A percentile compares a stretch with the other conserved stretches of the same genome.
Evolutionary conservation across 2,797 vertebrate genomes (phyloP).

Genomic region (Sandelia bainsii): DNA sequence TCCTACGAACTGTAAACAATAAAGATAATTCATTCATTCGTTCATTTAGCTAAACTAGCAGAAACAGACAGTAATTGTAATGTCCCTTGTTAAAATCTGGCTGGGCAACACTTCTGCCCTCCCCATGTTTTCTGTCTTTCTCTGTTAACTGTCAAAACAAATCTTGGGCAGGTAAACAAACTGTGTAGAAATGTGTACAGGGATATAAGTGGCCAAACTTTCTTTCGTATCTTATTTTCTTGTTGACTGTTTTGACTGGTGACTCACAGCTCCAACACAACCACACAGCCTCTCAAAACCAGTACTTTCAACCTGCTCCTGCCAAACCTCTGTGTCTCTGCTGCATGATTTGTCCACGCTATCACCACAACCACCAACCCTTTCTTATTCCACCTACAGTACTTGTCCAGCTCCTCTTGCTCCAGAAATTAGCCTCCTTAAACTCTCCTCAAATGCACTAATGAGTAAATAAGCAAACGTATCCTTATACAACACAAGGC

Average conservation of each 20-base stretch:
- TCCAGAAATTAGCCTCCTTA: not conserved
- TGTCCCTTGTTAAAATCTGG: not conserved
- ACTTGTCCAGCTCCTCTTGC: not conserved
- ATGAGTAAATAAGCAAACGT: slow-evolving; percentile 25
- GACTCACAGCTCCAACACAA: slow-evolving; percentile 47
- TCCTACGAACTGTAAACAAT: not conserved
- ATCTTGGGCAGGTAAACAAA: slow-evolving; percentile 22
- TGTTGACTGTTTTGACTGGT: slow-evolving; percentile 22
- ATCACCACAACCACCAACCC: not conserved
- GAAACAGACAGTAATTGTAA: not conserved
- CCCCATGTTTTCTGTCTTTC: not conserved
- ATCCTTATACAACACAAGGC: slow-evolving; percentile 1
- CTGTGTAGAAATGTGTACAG: not conserved
- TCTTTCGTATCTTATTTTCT: slow-evolving; percentile 13
- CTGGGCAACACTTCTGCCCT: not conserved
- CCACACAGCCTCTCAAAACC: slow-evolving; percentile 21
- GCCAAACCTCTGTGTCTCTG: slow-evolving; percentile 8
- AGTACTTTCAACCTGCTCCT: slow-evolving; percentile 15
- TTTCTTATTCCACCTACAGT: slow-evolving; percentile 10
- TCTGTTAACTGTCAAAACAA: slow-evolving; percentile 7
- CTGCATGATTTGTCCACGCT: slow-evolving; percentile 5
- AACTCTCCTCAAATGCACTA: not conserved
- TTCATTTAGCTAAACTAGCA: not conserved
- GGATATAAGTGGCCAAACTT: slow-evolving; percentile 19
- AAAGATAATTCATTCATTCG: not conserved